These are phyloP conservation scores for Formicarius rufipectus DNA, from an alignment of 2,113 vertebrate species.

Conservation along the genomic window DNA sequence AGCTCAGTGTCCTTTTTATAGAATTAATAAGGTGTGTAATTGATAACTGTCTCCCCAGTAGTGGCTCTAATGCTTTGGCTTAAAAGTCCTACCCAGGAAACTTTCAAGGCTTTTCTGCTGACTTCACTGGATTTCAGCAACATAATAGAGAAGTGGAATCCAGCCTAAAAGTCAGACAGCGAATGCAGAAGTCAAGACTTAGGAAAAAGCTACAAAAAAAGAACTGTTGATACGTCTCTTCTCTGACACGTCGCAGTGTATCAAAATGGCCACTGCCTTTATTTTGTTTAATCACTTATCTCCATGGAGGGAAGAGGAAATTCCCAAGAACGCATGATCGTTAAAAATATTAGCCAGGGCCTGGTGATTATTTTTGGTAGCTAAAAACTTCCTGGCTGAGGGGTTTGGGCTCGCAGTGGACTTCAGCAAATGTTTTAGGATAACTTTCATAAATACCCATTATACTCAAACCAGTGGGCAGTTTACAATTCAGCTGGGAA, in stretches of 20 bases:
- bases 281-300: slow-evolving; percentile 45
- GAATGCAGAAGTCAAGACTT: slow-evolving; percentile 54
- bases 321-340: slow-evolving; percentile 25
- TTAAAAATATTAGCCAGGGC: slow-evolving; percentile 12
- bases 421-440: not conserved
- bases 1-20: not conserved
- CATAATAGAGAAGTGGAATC: slow-evolving; percentile 21
- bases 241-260: not conserved
- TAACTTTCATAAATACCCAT: slow-evolving; percentile 29
- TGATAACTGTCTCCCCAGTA: not conserved
- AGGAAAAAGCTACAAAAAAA: slow-evolving; percentile 24
- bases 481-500: slow-evolving; percentile 15
- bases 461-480: not conserved
- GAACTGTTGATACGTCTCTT: not conserved
- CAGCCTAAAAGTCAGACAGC: not conserved
- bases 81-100: slow-evolving; percentile 1
- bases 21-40: not conserved
- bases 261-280: slow-evolving; percentile 6
- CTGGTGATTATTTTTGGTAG: slow-evolving; percentile 62
- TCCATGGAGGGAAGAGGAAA: slow-evolving; percentile 57
- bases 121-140: not conserved
- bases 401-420: not conserved
- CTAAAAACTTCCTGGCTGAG: slow-evolving; percentile 49
- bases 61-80: not conserved
- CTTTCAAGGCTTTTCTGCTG: slow-evolving; percentile 41